phyloP scores from a whole-genome alignment of 2,888 invertebrate species.

The Sisyra nigra region DNA sequence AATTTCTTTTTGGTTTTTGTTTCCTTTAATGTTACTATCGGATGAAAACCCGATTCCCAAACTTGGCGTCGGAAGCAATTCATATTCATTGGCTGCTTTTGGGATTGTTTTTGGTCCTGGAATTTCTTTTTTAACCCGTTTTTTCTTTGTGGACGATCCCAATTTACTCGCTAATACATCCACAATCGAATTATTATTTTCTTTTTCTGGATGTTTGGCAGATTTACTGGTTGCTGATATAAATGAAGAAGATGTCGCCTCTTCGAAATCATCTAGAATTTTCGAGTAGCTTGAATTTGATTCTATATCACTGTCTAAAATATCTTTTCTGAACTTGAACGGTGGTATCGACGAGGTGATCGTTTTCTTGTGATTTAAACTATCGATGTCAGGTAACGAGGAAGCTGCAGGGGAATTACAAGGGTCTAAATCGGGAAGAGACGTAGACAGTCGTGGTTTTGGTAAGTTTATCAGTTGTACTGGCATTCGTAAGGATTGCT shows the following conservation, averaged over 20 bases:
- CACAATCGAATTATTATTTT: slow-evolving; percentile 39
- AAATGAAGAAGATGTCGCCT: slow-evolving; percentile 48
- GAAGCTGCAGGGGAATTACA: slow-evolving; percentile 50
- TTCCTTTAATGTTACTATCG: slow-evolving; percentile 8
- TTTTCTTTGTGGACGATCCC: slow-evolving; percentile 38
- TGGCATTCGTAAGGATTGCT: slow-evolving; percentile 68
- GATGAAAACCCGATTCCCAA: slow-evolving; percentile 23
- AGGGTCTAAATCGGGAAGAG: slow-evolving; percentile 62
- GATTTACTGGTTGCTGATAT: slow-evolving; percentile 37
- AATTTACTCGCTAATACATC: slow-evolving; percentile 51
- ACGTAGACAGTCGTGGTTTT: slow-evolving; percentile 55
- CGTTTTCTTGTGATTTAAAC: not conserved
- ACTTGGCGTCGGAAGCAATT: slow-evolving; percentile 48
- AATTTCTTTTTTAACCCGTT: slow-evolving; percentile 36
- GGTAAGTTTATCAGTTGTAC: slow-evolving; percentile 64
- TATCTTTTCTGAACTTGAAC: slow-evolving; percentile 27
- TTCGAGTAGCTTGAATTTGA: slow-evolving; percentile 48
- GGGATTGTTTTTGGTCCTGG: slow-evolving; percentile 36
- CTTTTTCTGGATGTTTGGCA: slow-evolving; percentile 17
- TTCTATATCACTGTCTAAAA: slow-evolving; percentile 45
- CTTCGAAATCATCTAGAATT: slow-evolving; percentile 46
- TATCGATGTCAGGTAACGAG: slow-evolving; percentile 34
- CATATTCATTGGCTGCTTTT: slow-evolving; percentile 36
- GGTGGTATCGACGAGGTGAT: not conserved
- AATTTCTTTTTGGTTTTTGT: slow-evolving; percentile 20